Evolutionary conservation across 2,113 vertebrate species (phyloP).

Genomic region (Melanostigma gelatinosum): DNA sequence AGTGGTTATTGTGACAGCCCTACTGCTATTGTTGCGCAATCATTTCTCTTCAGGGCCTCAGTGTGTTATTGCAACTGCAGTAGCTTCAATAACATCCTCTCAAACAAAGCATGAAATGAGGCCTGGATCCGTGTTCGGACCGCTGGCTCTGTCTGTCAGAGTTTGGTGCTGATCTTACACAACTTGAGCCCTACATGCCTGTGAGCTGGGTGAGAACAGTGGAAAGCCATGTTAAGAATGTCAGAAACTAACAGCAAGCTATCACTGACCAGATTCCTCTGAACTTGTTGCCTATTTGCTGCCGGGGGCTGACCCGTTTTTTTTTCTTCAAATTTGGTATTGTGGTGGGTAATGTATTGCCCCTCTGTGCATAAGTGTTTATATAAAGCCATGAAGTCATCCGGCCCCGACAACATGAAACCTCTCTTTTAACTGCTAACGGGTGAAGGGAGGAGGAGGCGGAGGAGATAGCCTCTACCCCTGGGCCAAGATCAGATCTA

Average conservation of each 20-base stretch:
- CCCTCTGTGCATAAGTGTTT: conserved; percentile 39
- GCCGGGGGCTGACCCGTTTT: not conserved
- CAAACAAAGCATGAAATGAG: conserved; percentile 56
- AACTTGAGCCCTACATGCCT: conserved; percentile 27
- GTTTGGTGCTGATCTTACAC: conserved; percentile 42
- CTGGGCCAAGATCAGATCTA: conserved; percentile 77
- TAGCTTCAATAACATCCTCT: conserved; percentile 34
- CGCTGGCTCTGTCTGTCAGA: conserved; percentile 61
- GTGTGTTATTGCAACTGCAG: conserved; percentile 10
- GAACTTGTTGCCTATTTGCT: conserved; percentile 2
- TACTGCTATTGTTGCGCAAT: not conserved
- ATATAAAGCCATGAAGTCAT: conserved; percentile 68
- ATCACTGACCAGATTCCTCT: conserved; percentile 21
- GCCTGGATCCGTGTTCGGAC: conserved; percentile 30
- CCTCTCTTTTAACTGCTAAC: conserved; percentile 67
- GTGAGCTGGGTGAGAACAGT: conserved; percentile 30
- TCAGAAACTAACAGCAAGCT: conserved; percentile 49
- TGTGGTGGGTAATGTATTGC: conserved; percentile 28
- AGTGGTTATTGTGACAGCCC: not conserved
- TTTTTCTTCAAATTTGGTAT: conserved; percentile 12
- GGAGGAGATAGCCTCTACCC: conserved; percentile 69
- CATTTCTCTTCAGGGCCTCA: conserved; percentile 13
- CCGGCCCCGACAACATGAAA: conserved; percentile 61
- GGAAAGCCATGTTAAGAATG: conserved; percentile 39
- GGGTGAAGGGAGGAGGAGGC: conserved; percentile 45